These are phyloP conservation scores for Oplegnathus fasciatus DNA, from an alignment of 2,113 vertebrate species.

Conservation along the genomic window DNA sequence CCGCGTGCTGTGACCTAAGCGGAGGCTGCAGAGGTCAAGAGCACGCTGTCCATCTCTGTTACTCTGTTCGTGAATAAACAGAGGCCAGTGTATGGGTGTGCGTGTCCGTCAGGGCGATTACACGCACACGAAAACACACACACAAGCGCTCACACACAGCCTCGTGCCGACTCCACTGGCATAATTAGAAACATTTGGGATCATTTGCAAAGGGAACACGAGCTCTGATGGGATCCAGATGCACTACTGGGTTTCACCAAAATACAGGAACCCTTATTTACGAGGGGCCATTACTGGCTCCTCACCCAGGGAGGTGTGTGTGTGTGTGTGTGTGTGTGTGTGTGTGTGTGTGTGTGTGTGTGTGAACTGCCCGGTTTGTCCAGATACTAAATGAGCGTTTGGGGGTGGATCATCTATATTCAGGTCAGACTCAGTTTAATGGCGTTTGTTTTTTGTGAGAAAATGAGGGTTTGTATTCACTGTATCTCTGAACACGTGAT, in stretches of 20 bases:
- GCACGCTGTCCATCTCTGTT: conserved; percentile 67
- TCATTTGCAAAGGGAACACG: conserved; percentile 83
- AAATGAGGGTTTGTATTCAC: background rate
- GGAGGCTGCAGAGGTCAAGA: conserved; percentile 59
- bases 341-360: conserved; percentile 39
- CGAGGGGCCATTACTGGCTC: conserved; percentile 78
- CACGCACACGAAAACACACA: conserved; percentile 39
- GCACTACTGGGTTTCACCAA: conserved; percentile 75
- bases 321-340: conserved; percentile 32
- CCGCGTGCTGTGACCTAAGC: conserved; percentile 64
- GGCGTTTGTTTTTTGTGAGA: conserved; percentile 43
- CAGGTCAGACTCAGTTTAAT: conserved; percentile 63
- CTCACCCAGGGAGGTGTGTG: conserved; percentile 69
- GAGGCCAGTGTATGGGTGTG: conserved; percentile 62
- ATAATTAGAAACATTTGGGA: conserved; percentile 86
- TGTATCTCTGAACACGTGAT: background rate
- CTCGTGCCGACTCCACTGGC: conserved; percentile 78
- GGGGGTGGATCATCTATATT: conserved; percentile 62
- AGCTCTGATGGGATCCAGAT: conserved; percentile 84
- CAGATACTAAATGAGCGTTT: conserved; percentile 54
- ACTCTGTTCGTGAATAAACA: conserved; percentile 67
- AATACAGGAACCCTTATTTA: conserved; percentile 83
- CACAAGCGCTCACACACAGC: conserved; percentile 49
- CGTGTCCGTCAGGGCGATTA: conserved; percentile 55
- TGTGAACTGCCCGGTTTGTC: conserved; percentile 28